Evolutionary conservation across 2,888 invertebrate species (phyloP).

Genomic region (Oligia strigilis): DNA sequence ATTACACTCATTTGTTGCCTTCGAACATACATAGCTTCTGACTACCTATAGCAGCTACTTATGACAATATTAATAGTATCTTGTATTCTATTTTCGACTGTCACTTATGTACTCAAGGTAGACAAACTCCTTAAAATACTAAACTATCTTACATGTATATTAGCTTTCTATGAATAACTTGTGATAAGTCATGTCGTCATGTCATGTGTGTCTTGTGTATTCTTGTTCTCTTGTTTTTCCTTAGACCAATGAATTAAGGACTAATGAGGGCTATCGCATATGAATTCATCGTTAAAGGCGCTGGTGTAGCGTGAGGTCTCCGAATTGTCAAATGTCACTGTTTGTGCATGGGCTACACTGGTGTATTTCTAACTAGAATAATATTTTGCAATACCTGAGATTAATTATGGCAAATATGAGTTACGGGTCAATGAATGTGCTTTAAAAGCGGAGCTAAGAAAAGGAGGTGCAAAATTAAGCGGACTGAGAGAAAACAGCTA

Average conservation of each 20-base stretch:
- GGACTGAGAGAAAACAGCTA: not conserved
- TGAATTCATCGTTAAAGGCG: not conserved
- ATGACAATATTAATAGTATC: constrained; percentile 7
- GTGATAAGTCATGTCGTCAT: too few relatives aligned
- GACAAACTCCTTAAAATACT: not conserved
- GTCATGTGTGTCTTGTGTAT: too few relatives aligned
- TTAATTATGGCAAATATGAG: not conserved
- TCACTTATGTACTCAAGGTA: not conserved
- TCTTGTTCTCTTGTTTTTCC: not conserved
- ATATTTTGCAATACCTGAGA: not conserved
- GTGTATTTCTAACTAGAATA: not conserved
- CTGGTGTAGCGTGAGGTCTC: not conserved
- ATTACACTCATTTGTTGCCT: constrained; percentile 38
- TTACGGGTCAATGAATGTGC: not conserved
- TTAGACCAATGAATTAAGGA: not conserved
- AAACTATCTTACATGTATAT: not conserved
- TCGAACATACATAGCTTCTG: constrained; percentile 14
- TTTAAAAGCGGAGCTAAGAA: not conserved
- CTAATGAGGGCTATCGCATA: too few relatives aligned
- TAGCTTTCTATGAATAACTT: not conserved
- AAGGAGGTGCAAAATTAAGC: not conserved
- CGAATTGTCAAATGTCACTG: not conserved
- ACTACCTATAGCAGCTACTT: not conserved
- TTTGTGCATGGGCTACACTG: not conserved
- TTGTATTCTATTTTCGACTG: constrained; percentile 2